phyloP scores from a whole-genome alignment of 2,797 vertebrate species.

The Apogon hyalosoma region DNA sequence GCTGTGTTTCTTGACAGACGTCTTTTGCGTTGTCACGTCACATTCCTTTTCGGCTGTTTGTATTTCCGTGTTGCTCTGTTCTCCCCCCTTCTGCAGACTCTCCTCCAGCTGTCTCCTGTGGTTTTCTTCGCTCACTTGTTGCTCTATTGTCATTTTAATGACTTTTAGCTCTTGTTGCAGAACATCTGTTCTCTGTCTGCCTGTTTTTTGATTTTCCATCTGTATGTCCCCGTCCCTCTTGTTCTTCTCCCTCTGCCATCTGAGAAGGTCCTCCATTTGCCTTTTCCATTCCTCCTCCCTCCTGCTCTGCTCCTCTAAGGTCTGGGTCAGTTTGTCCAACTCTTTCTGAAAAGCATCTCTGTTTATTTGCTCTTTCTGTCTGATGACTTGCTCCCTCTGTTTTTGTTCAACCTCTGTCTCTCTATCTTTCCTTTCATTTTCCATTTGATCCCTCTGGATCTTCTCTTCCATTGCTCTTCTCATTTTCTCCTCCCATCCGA shows the following conservation, averaged over 20 bases:
- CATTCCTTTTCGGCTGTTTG: slow-evolving; percentile 16
- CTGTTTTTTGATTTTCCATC: slow-evolving; percentile 58
- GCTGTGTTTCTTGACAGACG: slow-evolving; percentile 15
- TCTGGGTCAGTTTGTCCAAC: slow-evolving; percentile 48
- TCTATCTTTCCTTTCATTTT: slow-evolving; percentile 52
- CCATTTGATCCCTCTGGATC: slow-evolving; percentile 35
- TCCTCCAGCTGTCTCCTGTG: slow-evolving; percentile 47
- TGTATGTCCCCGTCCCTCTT: slow-evolving; percentile 51
- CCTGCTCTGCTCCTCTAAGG: slow-evolving; percentile 46
- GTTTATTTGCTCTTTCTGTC: slow-evolving; percentile 49
- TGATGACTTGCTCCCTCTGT: slow-evolving; percentile 56
- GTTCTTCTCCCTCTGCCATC: slow-evolving; percentile 53
- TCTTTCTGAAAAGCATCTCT: slow-evolving; percentile 59
- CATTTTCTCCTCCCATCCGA: slow-evolving; percentile 37
- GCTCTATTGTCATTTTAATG: slow-evolving; percentile 39
- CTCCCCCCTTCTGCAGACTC: slow-evolving; percentile 27
- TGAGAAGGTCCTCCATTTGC: slow-evolving; percentile 51
- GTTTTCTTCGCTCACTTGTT: slow-evolving; percentile 37
- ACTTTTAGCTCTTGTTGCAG: slow-evolving; percentile 52
- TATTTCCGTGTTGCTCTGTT: slow-evolving; percentile 11
- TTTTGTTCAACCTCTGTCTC: slow-evolving; percentile 50
- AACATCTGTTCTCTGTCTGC: slow-evolving; percentile 45
- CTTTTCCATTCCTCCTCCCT: slow-evolving; percentile 55
- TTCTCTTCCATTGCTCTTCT: slow-evolving; percentile 48
- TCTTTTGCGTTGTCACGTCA: neutral